phyloP scores from a whole-genome alignment of 2,888 invertebrate species.

The Pterostichus niger region DNA sequence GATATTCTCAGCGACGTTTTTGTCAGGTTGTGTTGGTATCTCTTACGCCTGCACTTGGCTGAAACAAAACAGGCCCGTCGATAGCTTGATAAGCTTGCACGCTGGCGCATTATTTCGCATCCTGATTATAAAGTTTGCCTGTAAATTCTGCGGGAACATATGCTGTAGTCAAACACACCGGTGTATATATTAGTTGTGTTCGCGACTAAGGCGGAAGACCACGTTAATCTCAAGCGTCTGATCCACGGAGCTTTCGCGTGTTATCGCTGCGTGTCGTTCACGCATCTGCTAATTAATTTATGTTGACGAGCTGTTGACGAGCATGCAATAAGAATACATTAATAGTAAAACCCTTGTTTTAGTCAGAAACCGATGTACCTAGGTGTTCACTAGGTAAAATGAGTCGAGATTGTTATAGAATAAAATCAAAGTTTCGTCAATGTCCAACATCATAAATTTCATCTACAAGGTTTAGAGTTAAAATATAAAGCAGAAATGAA shows the following conservation, averaged over 20 bases:
- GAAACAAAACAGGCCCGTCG: slow-evolving; percentile 29
- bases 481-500: too few species aligned
- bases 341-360: too few species aligned
- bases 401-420: too few species aligned
- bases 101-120: slow-evolving; percentile 55
- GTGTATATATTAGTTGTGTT: slow-evolving; percentile 40
- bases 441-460: too few species aligned
- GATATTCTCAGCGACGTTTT: too few species aligned
- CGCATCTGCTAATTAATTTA: not conserved
- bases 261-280: not conserved
- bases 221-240: slow-evolving; percentile 38
- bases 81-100: slow-evolving; percentile 40
- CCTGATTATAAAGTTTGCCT: slow-evolving; percentile 56
- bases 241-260: not conserved
- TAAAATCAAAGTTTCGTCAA: too few species aligned
- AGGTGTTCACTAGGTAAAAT: too few species aligned
- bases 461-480: too few species aligned
- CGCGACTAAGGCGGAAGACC: slow-evolving; percentile 43
- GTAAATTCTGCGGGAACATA: slow-evolving; percentile 47
- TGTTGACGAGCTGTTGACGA: too few species aligned
- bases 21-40: not conserved
- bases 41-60: not conserved
- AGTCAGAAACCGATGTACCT: too few species aligned
- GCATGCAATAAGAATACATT: too few species aligned
- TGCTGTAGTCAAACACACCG: slow-evolving; percentile 51